Base-by-base conservation (phyloP, 2,888 invertebrate species). In the Gisinianus flammeolus region DNA sequence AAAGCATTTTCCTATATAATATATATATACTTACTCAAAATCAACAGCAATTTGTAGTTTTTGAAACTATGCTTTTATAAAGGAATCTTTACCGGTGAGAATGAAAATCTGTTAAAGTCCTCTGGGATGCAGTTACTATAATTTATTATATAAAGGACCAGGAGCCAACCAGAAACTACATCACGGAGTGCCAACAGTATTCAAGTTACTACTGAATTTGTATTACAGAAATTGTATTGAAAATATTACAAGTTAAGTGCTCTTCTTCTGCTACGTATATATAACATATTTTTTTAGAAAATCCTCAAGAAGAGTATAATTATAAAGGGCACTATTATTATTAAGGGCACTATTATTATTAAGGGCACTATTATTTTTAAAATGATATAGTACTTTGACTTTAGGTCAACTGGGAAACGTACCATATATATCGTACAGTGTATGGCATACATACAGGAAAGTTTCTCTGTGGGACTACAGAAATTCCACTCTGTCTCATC, bases 181-280 rank as follows among this genome's bases (percentile, higher is more conserved):
- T 54, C 54, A 54, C 54, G n/a, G 54, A 54, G 54, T 54, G 54
- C 54, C 54, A 54, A 54, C 16, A 54, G 54, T 54, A 54, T 54
- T 54, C 54, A n/a, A 54, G 54, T 16, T n/a, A n/a, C n/a, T 54
- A 44, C 44, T 44, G 44, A 16, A 6, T 44, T 44, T 16, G 16
- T 16, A 10, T 44, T 44, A 10, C 16, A 44, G 16, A 44, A 10
- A 10, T 44, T 44, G 44, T 44, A 6, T 10, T 10, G 16, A 44
- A 10, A 10, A 44, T 10, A 10, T 44, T 16, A 10, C 16, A 16
- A 44, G 16, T 44, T 44, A 10, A 10, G 6, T 44, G 8, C 16
- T 44, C 44, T 10, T 44, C 44, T 44, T 44, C 16, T 16, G 6
- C 16, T 44, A 44, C 44, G 16, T 10, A 10, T 44, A 10, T 44